Conservation (phyloP, 2,888 invertebrate species). For the Drosophila borealis region DNA sequence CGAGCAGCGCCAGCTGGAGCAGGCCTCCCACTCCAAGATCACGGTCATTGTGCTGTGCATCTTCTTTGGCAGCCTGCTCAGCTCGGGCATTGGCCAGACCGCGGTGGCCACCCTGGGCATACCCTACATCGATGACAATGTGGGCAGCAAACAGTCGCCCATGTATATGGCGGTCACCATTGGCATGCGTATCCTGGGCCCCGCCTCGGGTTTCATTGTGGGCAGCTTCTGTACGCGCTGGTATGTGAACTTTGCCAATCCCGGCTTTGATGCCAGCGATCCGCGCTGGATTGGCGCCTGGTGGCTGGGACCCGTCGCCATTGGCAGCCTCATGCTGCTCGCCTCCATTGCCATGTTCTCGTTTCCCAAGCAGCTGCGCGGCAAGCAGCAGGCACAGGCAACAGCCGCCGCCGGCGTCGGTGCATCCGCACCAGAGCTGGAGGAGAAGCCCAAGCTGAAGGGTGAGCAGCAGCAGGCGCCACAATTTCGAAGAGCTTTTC, state of each 20-base stretch:
- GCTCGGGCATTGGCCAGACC: conserved; percentile 96
- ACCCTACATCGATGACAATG: conserved; percentile 97
- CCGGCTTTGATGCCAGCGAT: conserved; percentile 91
- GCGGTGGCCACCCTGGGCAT: conserved; percentile 96
- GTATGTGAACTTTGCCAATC: conserved; percentile 92
- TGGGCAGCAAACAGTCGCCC: conserved; percentile 95
- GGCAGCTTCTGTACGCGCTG: conserved; percentile 95
- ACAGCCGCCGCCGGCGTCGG: conserved; percentile 36
- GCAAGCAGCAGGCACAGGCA: conserved; percentile 80
- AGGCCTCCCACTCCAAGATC: conserved; percentile 90
- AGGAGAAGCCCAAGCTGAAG: conserved; percentile 87
- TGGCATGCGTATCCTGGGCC: conserved; percentile 95
- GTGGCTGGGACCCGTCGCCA: conserved; percentile 96
- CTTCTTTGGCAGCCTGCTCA: conserved; percentile 94
- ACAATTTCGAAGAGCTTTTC: neutral
- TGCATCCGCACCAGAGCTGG: conserved; percentile 75
- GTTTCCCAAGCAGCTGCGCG: conserved; percentile 92
- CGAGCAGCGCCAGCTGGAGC: conserved; percentile 87
- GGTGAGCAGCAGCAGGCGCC: conserved; percentile 84
- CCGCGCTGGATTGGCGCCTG: conserved; percentile 98
- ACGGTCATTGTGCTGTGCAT: conserved; percentile 93
- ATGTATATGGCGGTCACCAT: conserved; percentile 97
- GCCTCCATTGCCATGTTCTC: conserved; percentile 95
- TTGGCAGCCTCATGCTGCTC: conserved; percentile 92
- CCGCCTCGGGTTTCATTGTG: conserved; percentile 94